Evolutionary conservation across 2,888 invertebrate species (phyloP).

Genomic region (Camponotus fellah): DNA sequence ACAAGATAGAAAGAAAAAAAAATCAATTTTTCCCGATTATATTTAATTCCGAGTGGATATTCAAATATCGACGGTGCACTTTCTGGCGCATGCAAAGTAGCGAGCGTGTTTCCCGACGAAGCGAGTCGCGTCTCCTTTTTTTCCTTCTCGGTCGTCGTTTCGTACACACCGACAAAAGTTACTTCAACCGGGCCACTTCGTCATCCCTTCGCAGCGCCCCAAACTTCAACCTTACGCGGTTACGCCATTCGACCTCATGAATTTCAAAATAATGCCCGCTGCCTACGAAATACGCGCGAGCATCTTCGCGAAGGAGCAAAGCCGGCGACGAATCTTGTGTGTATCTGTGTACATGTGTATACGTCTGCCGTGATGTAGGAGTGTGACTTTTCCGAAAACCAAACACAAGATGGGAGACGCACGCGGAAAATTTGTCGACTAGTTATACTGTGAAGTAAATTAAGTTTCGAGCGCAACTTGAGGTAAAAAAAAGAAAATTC

Average conservation of each 20-base stretch:
- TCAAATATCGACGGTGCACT: constrained; percentile 68
- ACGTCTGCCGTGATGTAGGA: neutral
- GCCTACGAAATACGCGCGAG: constrained; percentile 52
- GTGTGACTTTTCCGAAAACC: constrained; percentile 49
- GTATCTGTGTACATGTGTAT: neutral
- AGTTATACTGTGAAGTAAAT: constrained; percentile 29
- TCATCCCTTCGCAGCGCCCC: neutral
- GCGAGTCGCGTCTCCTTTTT: constrained; percentile 34
- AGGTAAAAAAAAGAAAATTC: constrained; percentile 28
- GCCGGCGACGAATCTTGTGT: constrained; percentile 3
- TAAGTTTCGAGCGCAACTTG: constrained; percentile 43
- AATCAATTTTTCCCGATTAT: constrained; percentile 52
- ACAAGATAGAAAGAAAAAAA: neutral
- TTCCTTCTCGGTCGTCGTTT: neutral
- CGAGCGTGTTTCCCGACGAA: constrained; percentile 61
- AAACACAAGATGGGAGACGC: constrained; percentile 35
- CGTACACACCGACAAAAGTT: constrained; percentile 37
- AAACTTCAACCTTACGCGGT: constrained; percentile 76
- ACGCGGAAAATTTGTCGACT: constrained; percentile 29
- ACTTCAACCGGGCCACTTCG: constrained; percentile 39
- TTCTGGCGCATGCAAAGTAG: constrained; percentile 65
- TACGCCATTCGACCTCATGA: constrained; percentile 78
- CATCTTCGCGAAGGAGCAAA: constrained; percentile 44
- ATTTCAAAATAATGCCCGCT: constrained; percentile 75
- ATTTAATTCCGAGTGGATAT: constrained; percentile 72